Evolutionary conservation across 2,797 vertebrate genomes (phyloP).

Genomic region (Scarus forsteni): DNA sequence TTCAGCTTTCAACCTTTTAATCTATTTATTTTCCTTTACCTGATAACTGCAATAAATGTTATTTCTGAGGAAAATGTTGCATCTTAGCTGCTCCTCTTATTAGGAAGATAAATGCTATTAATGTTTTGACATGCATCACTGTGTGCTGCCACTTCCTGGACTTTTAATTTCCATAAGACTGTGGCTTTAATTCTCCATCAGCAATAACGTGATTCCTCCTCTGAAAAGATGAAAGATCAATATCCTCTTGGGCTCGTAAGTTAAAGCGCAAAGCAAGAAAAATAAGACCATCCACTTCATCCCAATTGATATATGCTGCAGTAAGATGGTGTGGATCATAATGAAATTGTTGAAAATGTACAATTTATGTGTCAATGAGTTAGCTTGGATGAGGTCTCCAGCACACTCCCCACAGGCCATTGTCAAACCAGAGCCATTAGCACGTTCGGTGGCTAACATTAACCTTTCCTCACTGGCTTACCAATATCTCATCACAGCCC

Average conservation of each 20-base stretch:
- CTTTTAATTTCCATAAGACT: constrained; percentile 75
- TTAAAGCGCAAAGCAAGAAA: constrained; percentile 72
- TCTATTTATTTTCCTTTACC: constrained; percentile 42
- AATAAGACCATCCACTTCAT: constrained; percentile 79
- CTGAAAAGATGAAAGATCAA: constrained; percentile 83
- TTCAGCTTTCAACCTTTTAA: constrained; percentile 8
- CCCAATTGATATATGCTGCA: constrained; percentile 76
- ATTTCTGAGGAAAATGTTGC: constrained; percentile 31
- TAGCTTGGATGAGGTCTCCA: constrained; percentile 68
- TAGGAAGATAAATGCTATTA: constrained; percentile 61
- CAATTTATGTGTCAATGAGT: constrained; percentile 82
- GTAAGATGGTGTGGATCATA: constrained; percentile 76
- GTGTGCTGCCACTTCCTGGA: constrained; percentile 27
- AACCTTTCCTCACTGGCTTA: constrained; percentile 82
- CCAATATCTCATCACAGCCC: constrained; percentile 82
- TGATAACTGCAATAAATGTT: constrained; percentile 28
- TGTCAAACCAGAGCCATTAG: constrained; percentile 83
- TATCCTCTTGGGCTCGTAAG: constrained; percentile 77
- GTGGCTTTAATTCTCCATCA: constrained; percentile 70
- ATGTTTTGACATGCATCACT: constrained; percentile 63
- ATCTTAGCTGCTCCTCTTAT: constrained; percentile 53
- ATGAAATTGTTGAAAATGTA: constrained; percentile 83
- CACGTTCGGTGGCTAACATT: constrained; percentile 78
- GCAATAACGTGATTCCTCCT: constrained; percentile 80
- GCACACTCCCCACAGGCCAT: constrained; percentile 78